Conservation (phyloP, 2,888 invertebrate genomes). For the Tortrix viridana region DNA sequence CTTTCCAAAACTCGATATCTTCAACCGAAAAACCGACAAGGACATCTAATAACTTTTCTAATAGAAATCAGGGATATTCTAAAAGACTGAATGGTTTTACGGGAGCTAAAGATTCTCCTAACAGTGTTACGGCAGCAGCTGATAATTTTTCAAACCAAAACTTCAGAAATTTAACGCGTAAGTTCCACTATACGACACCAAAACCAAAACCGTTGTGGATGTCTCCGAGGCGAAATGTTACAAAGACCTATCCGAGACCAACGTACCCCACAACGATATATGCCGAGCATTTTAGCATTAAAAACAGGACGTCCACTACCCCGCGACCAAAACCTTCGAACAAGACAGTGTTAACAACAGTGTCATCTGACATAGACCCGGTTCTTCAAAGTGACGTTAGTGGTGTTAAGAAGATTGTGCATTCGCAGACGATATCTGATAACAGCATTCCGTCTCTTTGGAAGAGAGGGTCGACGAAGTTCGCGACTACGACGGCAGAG, state of each 20-base stretch:
- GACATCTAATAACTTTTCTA: constrained; percentile 54
- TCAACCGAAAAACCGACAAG: constrained; percentile 60
- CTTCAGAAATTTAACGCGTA: constrained; percentile 59
- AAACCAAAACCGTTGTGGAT: constrained; percentile 74
- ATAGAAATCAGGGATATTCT: constrained; percentile 68
- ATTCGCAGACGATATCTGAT: constrained; percentile 71
- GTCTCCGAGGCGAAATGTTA: constrained; percentile 68
- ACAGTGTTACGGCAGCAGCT: constrained; percentile 66
- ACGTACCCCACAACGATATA: constrained; percentile 70
- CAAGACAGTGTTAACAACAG: constrained; percentile 67
- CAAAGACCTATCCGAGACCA: constrained; percentile 54
- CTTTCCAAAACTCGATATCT: constrained; percentile 61
- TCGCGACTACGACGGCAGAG: constrained; percentile 58
- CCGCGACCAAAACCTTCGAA: constrained; percentile 51
- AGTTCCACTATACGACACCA: constrained; percentile 73
- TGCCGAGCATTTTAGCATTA: constrained; percentile 73
- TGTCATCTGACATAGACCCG: constrained; percentile 79
- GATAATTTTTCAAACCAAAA: constrained; percentile 49
- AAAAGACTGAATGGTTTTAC: constrained; percentile 66
- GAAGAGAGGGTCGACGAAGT: constrained; percentile 81
- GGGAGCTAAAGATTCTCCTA: constrained; percentile 67
- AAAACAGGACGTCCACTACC: constrained; percentile 59
- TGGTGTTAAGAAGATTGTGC: constrained; percentile 69
- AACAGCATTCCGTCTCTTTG: constrained; percentile 77
- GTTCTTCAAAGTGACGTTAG: constrained; percentile 71